A percentile compares a stretch with the other conserved stretches of the same genome.
phyloP scores from a whole-genome alignment of 2,888 invertebrate genomes.

The Drosophila nr. medialis region DNA sequence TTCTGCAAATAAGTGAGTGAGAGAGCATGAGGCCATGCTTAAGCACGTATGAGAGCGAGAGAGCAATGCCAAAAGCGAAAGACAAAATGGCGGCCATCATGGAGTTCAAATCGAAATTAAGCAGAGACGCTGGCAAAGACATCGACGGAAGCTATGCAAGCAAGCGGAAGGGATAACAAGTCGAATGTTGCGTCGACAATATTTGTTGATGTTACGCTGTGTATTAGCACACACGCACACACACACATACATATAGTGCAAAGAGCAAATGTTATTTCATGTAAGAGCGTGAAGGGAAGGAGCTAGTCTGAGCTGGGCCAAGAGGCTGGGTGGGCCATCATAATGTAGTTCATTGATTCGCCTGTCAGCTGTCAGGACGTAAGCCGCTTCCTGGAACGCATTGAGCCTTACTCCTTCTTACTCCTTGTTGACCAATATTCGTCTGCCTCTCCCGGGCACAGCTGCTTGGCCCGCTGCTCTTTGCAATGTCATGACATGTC shows the following conservation, averaged over 20 bases:
- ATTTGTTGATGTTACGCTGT: conserved; percentile 69
- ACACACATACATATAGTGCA: conserved; percentile 12
- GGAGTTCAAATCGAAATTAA: conserved; percentile 78
- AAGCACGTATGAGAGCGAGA: conserved; percentile 30
- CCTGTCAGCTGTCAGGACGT: conserved; percentile 77
- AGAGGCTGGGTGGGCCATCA: conserved; percentile 56
- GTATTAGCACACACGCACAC: conserved; percentile 52
- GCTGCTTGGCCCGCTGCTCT: conserved; percentile 57
- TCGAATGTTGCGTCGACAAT: conserved; percentile 78
- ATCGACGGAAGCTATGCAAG: conserved; percentile 52
- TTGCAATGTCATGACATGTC: conserved; percentile 79
- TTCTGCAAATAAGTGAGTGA: conserved; percentile 74
- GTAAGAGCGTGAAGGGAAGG: conserved; percentile 9
- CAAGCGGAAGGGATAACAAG: conserved; percentile 79
- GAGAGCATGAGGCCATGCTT: conserved; percentile 21
- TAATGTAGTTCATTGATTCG: conserved; percentile 76
- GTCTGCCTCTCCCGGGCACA: conserved; percentile 29
- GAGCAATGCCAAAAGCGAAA: conserved; percentile 27
- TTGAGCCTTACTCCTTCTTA: conserved; percentile 27
- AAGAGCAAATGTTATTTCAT: conserved; percentile 59
- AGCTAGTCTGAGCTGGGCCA: conserved; percentile 24
- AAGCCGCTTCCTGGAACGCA: conserved; percentile 69
- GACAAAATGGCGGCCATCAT: conserved; percentile 71
- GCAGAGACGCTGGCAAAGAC: conserved; percentile 38
- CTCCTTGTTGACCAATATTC: conserved; percentile 60